Percentiles rank a stretch among this genome's conserved stretches.
These are phyloP conservation scores for Rhingia campestris DNA, from an alignment of 2,888 invertebrate genomes.

Conservation along the genomic window DNA sequence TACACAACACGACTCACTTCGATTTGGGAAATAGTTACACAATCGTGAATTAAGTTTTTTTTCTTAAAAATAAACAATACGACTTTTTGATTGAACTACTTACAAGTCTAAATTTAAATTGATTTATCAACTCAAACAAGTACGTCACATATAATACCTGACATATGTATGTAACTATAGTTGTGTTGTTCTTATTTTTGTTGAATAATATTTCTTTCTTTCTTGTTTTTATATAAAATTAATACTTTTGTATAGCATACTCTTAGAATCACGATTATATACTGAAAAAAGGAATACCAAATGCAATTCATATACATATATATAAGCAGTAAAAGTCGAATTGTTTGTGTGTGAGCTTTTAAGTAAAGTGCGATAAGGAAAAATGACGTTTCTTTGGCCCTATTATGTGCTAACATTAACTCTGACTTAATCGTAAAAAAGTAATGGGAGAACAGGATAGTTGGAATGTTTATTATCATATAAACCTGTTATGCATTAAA, in stretches of 20 bases:
- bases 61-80: too few relatives aligned
- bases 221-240: too few relatives aligned
- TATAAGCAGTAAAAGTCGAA: background rate
- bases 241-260: too few relatives aligned
- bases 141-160: background rate
- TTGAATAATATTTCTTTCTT: too few relatives aligned
- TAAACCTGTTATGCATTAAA: too few relatives aligned
- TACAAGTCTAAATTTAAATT: background rate
- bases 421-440: too few relatives aligned
- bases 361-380: background rate
- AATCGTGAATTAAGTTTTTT: background rate
- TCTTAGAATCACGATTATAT: background rate
- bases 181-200: too few relatives aligned
- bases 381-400: background rate
- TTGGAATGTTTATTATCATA: too few relatives aligned
- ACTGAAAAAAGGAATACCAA: slow-evolving; percentile 12
- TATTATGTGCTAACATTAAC: too few relatives aligned
- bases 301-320: background rate
- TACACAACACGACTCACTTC: background rate
- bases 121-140: background rate
- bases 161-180: too few relatives aligned
- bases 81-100: too few relatives aligned
- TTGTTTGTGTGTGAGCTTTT: slow-evolving; percentile 7
- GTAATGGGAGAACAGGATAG: too few relatives aligned
- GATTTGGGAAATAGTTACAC: slow-evolving; percentile 27